Percentiles rank a stretch among this genome's conserved stretches.
phyloP scores from a whole-genome alignment of 1,140 invertebrate species.

The Dendroctonus valens region DNA sequence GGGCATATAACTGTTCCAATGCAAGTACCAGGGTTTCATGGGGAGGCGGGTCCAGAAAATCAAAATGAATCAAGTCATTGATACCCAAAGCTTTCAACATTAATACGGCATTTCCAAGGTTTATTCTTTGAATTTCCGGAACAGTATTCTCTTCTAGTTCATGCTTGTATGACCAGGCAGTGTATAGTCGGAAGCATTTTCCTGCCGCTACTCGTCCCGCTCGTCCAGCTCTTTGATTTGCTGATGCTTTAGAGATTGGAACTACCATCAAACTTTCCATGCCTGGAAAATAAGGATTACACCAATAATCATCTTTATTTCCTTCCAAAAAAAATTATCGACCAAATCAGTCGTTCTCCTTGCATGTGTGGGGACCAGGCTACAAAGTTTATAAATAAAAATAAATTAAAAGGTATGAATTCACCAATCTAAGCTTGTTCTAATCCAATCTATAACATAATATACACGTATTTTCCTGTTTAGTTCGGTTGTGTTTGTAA shows the following conservation, averaged over 20 bases:
- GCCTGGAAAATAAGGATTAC: slow-evolving; percentile 46
- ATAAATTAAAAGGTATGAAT: no score
- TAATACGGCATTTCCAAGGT: slow-evolving; percentile 96
- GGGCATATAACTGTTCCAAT: slow-evolving; percentile 94
- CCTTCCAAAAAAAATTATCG: no score
- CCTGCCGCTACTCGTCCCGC: slow-evolving; percentile 92
- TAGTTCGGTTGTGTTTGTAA: no score
- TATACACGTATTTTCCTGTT: no score
- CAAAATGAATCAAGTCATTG: slow-evolving; percentile 97
- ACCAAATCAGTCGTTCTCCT: no score
- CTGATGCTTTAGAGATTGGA: slow-evolving; percentile 96
- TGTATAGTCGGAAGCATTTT: slow-evolving; percentile 97
- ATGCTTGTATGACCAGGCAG: slow-evolving; percentile 95
- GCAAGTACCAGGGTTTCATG: slow-evolving; percentile 95
- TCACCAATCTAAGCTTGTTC: no score
- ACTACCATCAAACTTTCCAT: slow-evolving; percentile 98
- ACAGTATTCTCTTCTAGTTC: slow-evolving; percentile 98
- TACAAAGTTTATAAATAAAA: no score
- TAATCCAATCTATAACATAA: no score
- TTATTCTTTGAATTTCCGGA: slow-evolving; percentile 97
- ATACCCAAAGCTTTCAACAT: slow-evolving; percentile 96
- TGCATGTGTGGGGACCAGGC: no score
- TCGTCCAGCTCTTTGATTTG: slow-evolving; percentile 90
- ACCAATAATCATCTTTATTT: neutral
- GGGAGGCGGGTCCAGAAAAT: slow-evolving; percentile 97